Evolutionary conservation across 2,888 invertebrate species (phyloP), one percentile per base, ranked within the genome.

Genomic region (Aphodius granarius): DNA sequence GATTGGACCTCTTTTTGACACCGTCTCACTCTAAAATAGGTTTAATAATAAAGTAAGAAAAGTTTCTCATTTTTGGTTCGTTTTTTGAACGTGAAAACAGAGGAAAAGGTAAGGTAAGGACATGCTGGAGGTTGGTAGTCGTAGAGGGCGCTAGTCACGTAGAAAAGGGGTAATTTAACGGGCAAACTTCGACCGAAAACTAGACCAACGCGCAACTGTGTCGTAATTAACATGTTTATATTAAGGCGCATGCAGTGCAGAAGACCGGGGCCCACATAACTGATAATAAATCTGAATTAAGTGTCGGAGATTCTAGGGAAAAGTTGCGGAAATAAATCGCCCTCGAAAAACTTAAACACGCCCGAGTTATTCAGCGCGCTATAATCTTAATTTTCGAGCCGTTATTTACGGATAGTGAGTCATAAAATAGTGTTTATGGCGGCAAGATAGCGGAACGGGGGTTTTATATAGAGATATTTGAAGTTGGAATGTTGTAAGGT

Each of bases 1-100:
- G 77, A 80, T 80, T 76, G 74, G 75, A 71, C 73, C 43, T 43
- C 43, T 43, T 43, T 43, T 6, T 43, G 9, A 43, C 43, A 0
- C 43, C 43, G 13, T 43, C 43, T 43, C 43, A 43, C 43, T 43
- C 43, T 43, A 13, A 43, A 43, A 6, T 9, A 6, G 43, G 2
- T 43, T 43, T 43, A 43, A 6, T 43, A 13, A 43, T 43, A 43
- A 43, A 43, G n/a, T n/a, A n/a, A n/a, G n/a, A n/a, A 9, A 43
- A 1, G 43, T 43, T 9, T 43, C 43, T 6, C 43, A 43, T 1
- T 43, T 43, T 43, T 13, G 13, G 43, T 0, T 0, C 13, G 0
- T 3, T 43, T 43, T 13, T 43, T 9, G 13, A 43, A 43, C 43
- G 2, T 43, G 43, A 43, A 43, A n/a, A n/a, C n/a, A n/a, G n/a